Conservation (phyloP, 2,888 invertebrate species). For the Lordiphosa fenestrarum region DNA sequence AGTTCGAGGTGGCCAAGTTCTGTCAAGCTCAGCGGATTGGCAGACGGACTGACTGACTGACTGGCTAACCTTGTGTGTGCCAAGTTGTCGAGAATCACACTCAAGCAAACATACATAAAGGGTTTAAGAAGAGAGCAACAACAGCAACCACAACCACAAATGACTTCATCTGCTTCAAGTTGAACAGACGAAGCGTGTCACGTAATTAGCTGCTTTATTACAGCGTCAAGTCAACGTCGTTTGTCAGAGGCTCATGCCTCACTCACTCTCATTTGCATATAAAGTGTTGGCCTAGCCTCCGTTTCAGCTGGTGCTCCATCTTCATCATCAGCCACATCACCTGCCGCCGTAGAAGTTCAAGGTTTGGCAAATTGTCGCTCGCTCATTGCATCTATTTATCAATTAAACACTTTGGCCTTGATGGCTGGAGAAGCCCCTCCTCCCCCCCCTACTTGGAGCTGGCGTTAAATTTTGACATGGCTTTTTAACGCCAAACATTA, state of each 20-base stretch:
- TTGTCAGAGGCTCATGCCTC: conserved; percentile 18
- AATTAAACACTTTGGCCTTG: conserved; percentile 59
- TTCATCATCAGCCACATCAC: conserved; percentile 12
- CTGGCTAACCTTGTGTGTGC: conserved; percentile 47
- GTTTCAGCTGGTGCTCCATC: conserved; percentile 22
- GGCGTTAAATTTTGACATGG: conserved; percentile 72
- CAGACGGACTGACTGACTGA: conserved; percentile 4
- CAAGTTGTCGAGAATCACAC: conserved; percentile 44
- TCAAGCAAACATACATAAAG: conserved; percentile 36
- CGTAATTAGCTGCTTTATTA: conserved; percentile 62
- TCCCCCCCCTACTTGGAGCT: conserved; percentile 28
- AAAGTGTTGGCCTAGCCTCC: conserved; percentile 38
- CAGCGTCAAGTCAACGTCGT: conserved; percentile 27
- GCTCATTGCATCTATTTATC: conserved; percentile 62
- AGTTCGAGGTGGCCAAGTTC: conserved; percentile 13
- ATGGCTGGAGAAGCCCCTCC: conserved; percentile 39
- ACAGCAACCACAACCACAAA: conserved; percentile 18
- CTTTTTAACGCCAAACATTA: conserved; percentile 61
- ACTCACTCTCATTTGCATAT: conserved; percentile 59
- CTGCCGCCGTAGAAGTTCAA: conserved; percentile 56
- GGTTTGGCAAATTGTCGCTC: conserved; percentile 67
- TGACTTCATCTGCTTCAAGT: conserved; percentile 60
- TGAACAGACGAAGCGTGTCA: conserved; percentile 66
- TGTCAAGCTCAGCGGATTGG: conserved; percentile 23
- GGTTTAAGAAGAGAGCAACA: conserved; percentile 33